Evolutionary conservation across 2,113 vertebrate species (phyloP).

Genomic region (Peromyscus leucopus): DNA sequence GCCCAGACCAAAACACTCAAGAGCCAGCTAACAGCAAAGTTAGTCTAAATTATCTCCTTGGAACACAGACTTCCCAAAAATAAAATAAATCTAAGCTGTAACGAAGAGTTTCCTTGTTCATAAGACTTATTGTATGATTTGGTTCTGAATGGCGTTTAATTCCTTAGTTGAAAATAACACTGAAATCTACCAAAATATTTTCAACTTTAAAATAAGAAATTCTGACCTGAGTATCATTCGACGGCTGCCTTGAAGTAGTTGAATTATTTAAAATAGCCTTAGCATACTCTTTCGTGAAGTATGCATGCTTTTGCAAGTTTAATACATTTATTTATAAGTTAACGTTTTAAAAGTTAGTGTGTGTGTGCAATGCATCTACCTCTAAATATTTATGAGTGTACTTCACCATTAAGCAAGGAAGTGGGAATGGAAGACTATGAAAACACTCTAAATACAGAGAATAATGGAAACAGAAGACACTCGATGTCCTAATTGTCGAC

Average conservation of each 20-base stretch:
- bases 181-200: conserved; percentile 53
- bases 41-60: background rate
- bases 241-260: conserved; percentile 70
- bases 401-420: conserved; percentile 64
- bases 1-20: background rate
- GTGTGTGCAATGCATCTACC: conserved; percentile 12
- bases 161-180: conserved; percentile 13
- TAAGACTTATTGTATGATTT: background rate
- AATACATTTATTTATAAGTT: conserved; percentile 79
- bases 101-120: background rate
- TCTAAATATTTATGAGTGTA: conserved; percentile 80
- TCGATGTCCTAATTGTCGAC: background rate
- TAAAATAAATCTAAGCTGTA: conserved; percentile 46
- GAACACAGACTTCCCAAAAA: background rate
- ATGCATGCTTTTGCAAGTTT: conserved; percentile 64
- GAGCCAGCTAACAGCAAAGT: background rate
- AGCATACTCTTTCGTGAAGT: conserved; percentile 65
- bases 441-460: conserved; percentile 20
- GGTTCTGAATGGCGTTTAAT: conserved; percentile 36
- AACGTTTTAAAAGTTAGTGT: conserved; percentile 75
- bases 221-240: conserved; percentile 55
- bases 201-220: conserved; percentile 67
- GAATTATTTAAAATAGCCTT: conserved; percentile 77
- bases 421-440: conserved; percentile 44
- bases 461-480: conserved; percentile 27